These are phyloP conservation scores for Chrysomela aeneicollis DNA, from an alignment of 2,888 invertebrate species.

Conservation along the genomic window DNA sequence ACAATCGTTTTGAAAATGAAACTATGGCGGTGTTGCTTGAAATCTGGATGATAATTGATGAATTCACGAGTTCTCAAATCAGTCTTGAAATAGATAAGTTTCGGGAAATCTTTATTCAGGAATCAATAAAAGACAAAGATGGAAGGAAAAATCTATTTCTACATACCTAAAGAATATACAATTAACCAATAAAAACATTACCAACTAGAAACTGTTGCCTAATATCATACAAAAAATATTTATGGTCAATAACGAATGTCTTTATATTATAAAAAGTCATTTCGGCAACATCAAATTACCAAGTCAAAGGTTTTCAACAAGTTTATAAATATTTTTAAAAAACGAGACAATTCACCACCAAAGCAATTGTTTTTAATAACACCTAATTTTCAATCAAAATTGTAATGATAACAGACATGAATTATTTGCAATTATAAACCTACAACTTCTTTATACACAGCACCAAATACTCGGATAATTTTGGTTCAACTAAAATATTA, in stretches of 20 bases:
- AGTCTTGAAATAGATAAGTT: no score
- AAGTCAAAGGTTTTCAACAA: background rate
- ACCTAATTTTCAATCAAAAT: background rate
- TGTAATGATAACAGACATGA: background rate
- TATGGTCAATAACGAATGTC: background rate
- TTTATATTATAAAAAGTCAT: background rate
- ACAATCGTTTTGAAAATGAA: no score
- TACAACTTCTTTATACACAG: background rate
- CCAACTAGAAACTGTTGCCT: background rate
- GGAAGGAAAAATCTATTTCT: background rate
- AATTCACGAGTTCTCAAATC: no score
- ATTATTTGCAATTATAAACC: background rate
- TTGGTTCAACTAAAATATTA: background rate
- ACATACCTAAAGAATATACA: constrained; percentile 5
- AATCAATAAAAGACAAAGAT: background rate
- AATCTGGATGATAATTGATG: no score
- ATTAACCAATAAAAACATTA: constrained; percentile 1
- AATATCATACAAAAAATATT: background rate
- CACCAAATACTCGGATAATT: background rate
- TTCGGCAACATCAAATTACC: background rate
- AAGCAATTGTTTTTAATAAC: background rate
- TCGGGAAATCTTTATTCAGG: no score
- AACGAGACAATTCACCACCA: background rate
- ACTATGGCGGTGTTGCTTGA: no score
- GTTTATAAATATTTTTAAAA: background rate